phyloP scores from a whole-genome alignment of 2,797 vertebrate species.

The Prunella strophiata region DNA sequence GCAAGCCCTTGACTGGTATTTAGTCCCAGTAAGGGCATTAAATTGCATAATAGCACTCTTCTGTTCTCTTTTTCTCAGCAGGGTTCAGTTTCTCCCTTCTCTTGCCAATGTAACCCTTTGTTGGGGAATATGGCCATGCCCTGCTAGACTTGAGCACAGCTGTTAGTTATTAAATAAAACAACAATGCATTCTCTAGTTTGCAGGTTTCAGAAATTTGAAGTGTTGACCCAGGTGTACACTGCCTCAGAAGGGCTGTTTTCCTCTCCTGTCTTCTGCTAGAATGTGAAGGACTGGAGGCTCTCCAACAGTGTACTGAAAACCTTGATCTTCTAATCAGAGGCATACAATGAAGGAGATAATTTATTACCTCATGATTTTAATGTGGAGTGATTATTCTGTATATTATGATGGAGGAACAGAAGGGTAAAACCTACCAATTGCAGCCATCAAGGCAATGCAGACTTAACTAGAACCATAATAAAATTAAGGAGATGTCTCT shows the following conservation, averaged over 20 bases:
- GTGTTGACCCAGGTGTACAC: background rate
- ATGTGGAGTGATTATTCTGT: background rate
- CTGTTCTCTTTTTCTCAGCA: background rate
- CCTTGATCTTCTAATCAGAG: background rate
- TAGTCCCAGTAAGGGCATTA: background rate
- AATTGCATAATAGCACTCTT: background rate
- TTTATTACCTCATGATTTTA: background rate
- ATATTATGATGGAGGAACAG: background rate
- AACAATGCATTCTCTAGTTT: background rate
- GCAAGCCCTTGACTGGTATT: background rate
- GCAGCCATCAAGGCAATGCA: background rate
- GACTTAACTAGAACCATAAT: background rate
- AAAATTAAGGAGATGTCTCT: constrained; percentile 33
- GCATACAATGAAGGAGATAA: background rate
- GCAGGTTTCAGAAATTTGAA: background rate
- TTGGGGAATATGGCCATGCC: background rate
- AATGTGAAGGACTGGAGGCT: background rate
- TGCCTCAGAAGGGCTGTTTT: background rate
- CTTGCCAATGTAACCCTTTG: background rate
- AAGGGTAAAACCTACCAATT: background rate
- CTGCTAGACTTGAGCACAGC: background rate
- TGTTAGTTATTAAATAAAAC: background rate
- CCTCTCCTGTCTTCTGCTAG: background rate
- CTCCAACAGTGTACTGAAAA: background rate
- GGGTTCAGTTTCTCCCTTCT: background rate